Percentiles rank a stretch among this genome's conserved stretches.
Conservation (phyloP, 2,113 vertebrate genomes). For the Rhegmatorhina hoffmannsi region DNA sequence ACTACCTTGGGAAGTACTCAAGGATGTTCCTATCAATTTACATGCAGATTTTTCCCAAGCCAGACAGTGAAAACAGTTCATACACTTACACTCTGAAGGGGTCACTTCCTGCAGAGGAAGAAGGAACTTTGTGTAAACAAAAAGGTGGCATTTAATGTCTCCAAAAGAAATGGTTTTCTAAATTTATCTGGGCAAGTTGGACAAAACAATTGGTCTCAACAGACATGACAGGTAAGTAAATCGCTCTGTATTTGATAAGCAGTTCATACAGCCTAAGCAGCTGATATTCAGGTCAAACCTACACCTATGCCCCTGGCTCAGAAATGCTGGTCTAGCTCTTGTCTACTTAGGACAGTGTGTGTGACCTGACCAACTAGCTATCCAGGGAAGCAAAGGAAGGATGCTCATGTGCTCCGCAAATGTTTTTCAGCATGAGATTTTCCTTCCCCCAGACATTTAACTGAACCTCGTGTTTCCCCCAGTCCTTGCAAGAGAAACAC, state of each 20-base stretch:
- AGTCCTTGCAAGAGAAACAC: not conserved
- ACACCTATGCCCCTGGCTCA: not conserved
- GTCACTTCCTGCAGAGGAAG: not conserved
- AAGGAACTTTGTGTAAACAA: not conserved
- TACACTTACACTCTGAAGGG: not conserved
- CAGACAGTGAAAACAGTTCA: not conserved
- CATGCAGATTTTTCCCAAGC: not conserved
- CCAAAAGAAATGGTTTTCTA: not conserved
- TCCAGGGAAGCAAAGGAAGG: accelerated
- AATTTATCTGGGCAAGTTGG: not conserved
- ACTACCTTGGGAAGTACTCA: not conserved
- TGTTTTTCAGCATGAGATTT: not conserved
- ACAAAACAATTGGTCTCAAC: not conserved
- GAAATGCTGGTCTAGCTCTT: not conserved
- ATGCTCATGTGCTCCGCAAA: not conserved
- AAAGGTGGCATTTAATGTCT: not conserved
- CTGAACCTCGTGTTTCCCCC: not conserved
- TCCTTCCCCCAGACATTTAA: not conserved
- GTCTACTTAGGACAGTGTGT: not conserved
- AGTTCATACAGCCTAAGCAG: not conserved
- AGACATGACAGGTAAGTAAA: not conserved
- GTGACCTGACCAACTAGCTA: not conserved
- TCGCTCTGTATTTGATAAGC: not conserved
- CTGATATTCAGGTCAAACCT: not conserved
- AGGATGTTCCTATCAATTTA: not conserved